Conservation (phyloP, 2,888 invertebrate genomes). For the Drosophila gaucha region DNA sequence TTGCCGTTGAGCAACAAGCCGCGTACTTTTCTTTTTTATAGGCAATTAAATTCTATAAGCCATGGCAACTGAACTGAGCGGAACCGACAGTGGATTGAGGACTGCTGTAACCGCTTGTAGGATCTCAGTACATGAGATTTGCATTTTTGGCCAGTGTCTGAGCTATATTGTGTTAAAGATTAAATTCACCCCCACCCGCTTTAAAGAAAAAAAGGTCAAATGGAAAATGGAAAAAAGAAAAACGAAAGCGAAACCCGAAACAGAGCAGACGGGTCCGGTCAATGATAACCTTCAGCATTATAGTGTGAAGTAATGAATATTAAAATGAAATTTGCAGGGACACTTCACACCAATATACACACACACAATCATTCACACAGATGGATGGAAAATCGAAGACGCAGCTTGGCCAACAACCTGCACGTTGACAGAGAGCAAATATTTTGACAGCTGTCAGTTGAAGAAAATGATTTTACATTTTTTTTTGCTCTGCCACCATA, state of each 20-base stretch:
- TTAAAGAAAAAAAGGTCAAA: constrained; percentile 34
- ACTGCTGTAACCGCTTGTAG: no score
- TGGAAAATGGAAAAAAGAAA: constrained; percentile 22
- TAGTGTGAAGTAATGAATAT: constrained; percentile 76
- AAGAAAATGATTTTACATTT: constrained; percentile 78
- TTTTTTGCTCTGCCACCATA: constrained; percentile 26
- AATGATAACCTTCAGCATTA: constrained; percentile 55
- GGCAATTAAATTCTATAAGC: constrained; percentile 83
- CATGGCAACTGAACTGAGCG: constrained; percentile 58
- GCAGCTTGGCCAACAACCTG: constrained; percentile 28
- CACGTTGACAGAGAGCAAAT: constrained; percentile 77
- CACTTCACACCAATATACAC: constrained; percentile 29
- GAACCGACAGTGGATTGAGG: neutral
- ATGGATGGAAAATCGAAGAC: constrained; percentile 30
- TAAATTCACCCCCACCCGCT: constrained; percentile 5
- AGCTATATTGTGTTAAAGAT: constrained; percentile 31
- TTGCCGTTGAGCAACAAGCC: constrained; percentile 42
- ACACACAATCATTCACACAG: constrained; percentile 13
- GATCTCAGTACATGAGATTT: constrained; percentile 39
- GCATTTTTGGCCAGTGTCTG: constrained; percentile 33
- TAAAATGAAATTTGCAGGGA: constrained; percentile 66
- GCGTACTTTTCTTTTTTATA: constrained; percentile 80
- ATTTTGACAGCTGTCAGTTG: constrained; percentile 87
- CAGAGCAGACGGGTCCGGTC: constrained; percentile 34
- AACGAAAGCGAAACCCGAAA: constrained; percentile 15